A percentile compares a stretch with the other conserved stretches of the same genome.
Conservation (phyloP, 2,113 vertebrate species). For the Corvus cornix region DNA sequence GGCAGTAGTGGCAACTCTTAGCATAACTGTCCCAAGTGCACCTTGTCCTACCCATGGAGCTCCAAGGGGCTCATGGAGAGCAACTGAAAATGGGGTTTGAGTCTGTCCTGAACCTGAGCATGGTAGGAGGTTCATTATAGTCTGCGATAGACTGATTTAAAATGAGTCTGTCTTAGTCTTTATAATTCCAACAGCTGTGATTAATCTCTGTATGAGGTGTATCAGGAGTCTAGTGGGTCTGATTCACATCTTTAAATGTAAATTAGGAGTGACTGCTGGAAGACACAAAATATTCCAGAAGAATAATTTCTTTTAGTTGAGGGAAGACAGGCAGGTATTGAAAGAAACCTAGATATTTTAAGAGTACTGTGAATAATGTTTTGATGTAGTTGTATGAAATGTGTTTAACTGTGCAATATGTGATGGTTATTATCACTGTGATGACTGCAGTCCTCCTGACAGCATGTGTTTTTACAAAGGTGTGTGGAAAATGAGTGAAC, state of each 20-base stretch:
- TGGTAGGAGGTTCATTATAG: neutral
- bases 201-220: neutral
- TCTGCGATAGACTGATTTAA: neutral
- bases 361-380: neutral
- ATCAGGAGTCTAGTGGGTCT: neutral
- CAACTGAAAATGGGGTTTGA: neutral
- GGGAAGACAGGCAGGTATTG: neutral
- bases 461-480: neutral
- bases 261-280: neutral
- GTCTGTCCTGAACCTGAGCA: neutral
- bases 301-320: neutral
- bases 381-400: neutral
- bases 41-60: neutral
- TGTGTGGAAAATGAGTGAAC: neutral
- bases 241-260: neutral
- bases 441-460: neutral
- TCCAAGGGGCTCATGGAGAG: neutral
- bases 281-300: neutral
- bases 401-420: neutral
- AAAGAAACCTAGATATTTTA: neutral
- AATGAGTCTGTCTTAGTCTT: neutral
- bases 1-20: neutral
- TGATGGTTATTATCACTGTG: neutral
- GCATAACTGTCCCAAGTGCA: neutral
- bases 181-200: neutral